These are phyloP conservation scores for Listronotus bonariensis DNA, from an alignment of 1,140 invertebrate species.

Conservation along the genomic window DNA sequence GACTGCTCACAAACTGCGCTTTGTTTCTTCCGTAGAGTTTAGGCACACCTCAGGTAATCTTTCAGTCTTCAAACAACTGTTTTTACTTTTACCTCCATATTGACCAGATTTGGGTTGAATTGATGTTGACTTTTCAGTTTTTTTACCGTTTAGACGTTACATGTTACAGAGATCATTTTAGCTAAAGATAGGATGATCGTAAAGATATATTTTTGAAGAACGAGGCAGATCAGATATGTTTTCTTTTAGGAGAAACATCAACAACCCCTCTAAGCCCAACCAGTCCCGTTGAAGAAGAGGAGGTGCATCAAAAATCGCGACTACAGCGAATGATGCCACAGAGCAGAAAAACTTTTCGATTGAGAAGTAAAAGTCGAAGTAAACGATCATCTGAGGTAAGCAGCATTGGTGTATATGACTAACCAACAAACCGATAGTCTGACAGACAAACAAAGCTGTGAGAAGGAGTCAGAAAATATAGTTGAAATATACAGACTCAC, in stretches of 20 bases:
- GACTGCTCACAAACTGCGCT: constrained; percentile 70
- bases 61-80: not conserved
- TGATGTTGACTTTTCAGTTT: too few relatives aligned
- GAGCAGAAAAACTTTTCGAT: constrained; percentile 90
- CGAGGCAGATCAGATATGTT: too few relatives aligned
- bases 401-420: too few relatives aligned
- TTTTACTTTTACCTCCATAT: not conserved
- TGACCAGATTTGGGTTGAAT: not conserved
- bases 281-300: constrained; percentile 70
- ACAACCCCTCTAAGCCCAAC: constrained; percentile 74
- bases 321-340: constrained; percentile 91
- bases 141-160: too few relatives aligned
- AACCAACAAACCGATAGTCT: too few relatives aligned
- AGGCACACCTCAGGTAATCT: constrained; percentile 72
- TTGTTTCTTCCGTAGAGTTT: constrained; percentile 76
- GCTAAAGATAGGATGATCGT: too few relatives aligned
- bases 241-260: constrained; percentile 67
- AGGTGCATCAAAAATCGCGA: constrained; percentile 70
- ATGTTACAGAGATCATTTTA: too few relatives aligned
- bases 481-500: too few relatives aligned
- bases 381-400: constrained; percentile 33
- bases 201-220: too few relatives aligned
- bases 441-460: too few relatives aligned
- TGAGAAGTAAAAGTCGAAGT: constrained; percentile 69
- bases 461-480: too few relatives aligned